These are phyloP conservation scores for Crocuta crocuta DNA, from an alignment of 2,113 vertebrate species.

Conservation along the genomic window DNA sequence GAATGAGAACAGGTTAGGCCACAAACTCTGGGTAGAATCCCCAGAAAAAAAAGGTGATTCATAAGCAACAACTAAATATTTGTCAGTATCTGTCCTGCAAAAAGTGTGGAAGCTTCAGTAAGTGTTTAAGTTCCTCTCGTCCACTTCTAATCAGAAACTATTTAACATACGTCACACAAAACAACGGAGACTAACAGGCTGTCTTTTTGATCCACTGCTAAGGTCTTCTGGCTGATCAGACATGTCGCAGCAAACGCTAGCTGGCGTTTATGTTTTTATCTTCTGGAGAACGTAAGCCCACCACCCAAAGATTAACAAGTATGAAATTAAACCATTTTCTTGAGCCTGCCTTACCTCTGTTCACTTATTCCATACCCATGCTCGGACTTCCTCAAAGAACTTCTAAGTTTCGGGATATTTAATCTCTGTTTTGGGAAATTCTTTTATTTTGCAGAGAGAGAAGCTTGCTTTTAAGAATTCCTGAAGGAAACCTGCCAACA, in stretches of 20 bases:
- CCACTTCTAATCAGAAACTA: background rate
- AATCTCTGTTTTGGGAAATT: background rate
- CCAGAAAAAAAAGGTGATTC: background rate
- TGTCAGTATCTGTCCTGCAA: background rate
- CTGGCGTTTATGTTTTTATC: background rate
- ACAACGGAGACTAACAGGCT: background rate
- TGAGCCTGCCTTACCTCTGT: background rate
- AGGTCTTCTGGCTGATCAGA: background rate
- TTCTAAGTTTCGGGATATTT: background rate
- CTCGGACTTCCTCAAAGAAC: background rate
- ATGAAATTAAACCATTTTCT: background rate
- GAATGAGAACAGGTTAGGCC: background rate
- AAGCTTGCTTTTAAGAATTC: background rate
- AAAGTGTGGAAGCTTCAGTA: background rate
- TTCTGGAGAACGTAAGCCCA: background rate
- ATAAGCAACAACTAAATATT: background rate
- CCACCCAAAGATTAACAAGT: background rate
- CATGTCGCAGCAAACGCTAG: background rate
- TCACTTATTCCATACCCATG: background rate
- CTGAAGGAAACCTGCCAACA: background rate
- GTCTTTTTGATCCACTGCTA: background rate
- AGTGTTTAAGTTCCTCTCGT: background rate
- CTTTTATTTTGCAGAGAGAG: background rate
- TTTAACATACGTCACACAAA: background rate
- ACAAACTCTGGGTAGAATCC: background rate